A percentile compares a stretch with the other conserved stretches of the same genome.
These are phyloP conservation scores for Hafferia zeledoni DNA, from an alignment of 2,797 vertebrate species.

Conservation along the genomic window DNA sequence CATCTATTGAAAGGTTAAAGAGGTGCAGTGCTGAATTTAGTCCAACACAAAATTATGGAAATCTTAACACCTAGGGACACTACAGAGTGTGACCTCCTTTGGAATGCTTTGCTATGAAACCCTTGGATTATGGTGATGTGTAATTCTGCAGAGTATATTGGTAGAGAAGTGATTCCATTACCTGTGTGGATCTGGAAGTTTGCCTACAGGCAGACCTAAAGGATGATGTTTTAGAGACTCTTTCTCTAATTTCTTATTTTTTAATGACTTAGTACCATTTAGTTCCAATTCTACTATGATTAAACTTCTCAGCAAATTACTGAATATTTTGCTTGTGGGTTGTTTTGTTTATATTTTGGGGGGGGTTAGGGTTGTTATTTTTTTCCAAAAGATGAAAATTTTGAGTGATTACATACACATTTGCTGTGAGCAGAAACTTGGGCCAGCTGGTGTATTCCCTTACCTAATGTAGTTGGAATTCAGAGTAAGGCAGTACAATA, in stretches of 20 bases:
- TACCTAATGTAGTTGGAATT: background rate
- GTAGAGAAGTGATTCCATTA: background rate
- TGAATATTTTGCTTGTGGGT: background rate
- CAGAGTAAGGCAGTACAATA: background rate
- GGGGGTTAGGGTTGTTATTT: too few relatives aligned
- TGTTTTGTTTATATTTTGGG: background rate
- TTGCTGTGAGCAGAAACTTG: background rate
- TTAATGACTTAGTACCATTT: background rate
- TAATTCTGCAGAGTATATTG: background rate
- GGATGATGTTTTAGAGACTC: background rate
- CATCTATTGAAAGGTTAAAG: background rate
- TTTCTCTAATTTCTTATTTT: background rate
- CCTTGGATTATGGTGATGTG: background rate
- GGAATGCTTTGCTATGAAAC: background rate
- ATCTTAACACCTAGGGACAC: background rate
- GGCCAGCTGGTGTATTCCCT: background rate
- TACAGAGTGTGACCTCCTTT: background rate
- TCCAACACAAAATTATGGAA: background rate
- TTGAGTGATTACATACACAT: background rate
- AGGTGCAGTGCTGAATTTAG: background rate
- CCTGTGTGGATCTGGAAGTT: background rate
- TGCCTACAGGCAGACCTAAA: background rate
- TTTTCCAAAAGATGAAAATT: background rate
- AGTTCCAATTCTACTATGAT: background rate
- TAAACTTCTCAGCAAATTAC: background rate